Evolutionary conservation across 2,888 invertebrate species (phyloP).

Genomic region (Calliopum simillimum): DNA sequence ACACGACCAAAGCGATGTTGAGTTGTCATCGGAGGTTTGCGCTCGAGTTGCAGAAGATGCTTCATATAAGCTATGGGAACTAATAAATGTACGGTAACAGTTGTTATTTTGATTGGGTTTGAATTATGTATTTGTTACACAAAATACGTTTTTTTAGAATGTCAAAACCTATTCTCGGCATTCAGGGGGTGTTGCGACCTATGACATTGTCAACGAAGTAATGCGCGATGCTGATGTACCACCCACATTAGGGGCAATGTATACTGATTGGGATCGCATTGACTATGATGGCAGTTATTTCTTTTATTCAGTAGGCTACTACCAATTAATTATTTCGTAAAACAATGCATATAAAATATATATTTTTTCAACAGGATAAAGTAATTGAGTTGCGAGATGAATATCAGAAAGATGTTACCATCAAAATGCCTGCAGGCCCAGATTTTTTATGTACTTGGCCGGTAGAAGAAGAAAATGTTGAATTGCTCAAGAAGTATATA

Average conservation of each 20-base stretch:
- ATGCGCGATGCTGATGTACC: slow-evolving; percentile 64
- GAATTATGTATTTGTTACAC: background rate
- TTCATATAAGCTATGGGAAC: slow-evolving; percentile 66
- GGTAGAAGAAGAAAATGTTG: slow-evolving; percentile 57
- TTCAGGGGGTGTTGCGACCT: slow-evolving; percentile 63
- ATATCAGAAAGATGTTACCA: slow-evolving; percentile 59
- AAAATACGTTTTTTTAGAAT: slow-evolving; percentile 53
- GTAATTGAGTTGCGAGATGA: slow-evolving; percentile 64
- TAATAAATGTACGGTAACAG: slow-evolving; percentile 61
- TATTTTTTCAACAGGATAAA: slow-evolving; percentile 53
- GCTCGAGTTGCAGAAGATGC: slow-evolving; percentile 65
- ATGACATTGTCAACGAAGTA: slow-evolving; percentile 66
- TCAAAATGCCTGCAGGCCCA: slow-evolving; percentile 51
- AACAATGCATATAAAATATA: background rate
- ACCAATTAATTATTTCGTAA: background rate
- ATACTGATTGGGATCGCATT: slow-evolving; percentile 64
- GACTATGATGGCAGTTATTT: slow-evolving; percentile 65
- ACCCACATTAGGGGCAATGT: slow-evolving; percentile 63
- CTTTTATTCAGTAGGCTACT: slow-evolving; percentile 55
- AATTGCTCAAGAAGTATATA: slow-evolving; percentile 56
- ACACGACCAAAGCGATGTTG: slow-evolving; percentile 64
- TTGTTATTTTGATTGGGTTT: background rate
- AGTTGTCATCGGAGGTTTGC: slow-evolving; percentile 62
- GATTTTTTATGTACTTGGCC: slow-evolving; percentile 58
- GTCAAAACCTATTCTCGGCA: slow-evolving; percentile 65